These are phyloP conservation scores for Zoanthus sansibaricus DNA, from an alignment of 92 coral and sea anemone genomes.

Conservation along the genomic window DNA sequence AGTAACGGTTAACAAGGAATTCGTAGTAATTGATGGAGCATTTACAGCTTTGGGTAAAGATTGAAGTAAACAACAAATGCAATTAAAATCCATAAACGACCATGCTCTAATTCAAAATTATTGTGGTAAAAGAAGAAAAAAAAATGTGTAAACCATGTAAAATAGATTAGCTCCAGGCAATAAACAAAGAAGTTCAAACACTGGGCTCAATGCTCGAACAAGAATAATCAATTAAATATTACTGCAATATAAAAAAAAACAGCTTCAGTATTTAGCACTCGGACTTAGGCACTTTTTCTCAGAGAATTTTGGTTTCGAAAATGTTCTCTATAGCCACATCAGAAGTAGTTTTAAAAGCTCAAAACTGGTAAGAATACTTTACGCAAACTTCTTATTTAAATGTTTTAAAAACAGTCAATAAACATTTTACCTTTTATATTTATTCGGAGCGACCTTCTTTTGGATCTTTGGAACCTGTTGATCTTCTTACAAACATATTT, in stretches of 20 bases:
- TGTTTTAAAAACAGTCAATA: neutral
- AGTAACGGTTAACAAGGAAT: slow-evolving; percentile 18
- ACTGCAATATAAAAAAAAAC: too few relatives aligned
- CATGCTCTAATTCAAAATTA: neutral
- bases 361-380: too few relatives aligned
- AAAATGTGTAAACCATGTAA: too few relatives aligned
- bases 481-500: slow-evolving; percentile 73
- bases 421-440: slow-evolving; percentile 67
- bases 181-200: too few relatives aligned
- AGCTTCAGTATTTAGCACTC: too few relatives aligned
- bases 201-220: too few relatives aligned
- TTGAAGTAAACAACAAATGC: neutral
- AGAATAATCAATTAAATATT: too few relatives aligned
- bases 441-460: slow-evolving; percentile 50
- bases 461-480: slow-evolving; percentile 50
- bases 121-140: too few relatives aligned
- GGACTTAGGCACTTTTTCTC: neutral
- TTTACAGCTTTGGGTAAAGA: neutral
- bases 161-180: too few relatives aligned
- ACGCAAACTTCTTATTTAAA: too few relatives aligned
- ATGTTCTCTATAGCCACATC: too few relatives aligned
- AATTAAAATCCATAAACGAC: neutral
- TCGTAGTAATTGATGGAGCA: slow-evolving; percentile 10
- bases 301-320: neutral
- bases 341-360: too few relatives aligned